A percentile compares a stretch with the other conserved stretches of the same genome.
phyloP scores from a whole-genome alignment of 1,140 invertebrate species.

The Phortica variegata region DNA sequence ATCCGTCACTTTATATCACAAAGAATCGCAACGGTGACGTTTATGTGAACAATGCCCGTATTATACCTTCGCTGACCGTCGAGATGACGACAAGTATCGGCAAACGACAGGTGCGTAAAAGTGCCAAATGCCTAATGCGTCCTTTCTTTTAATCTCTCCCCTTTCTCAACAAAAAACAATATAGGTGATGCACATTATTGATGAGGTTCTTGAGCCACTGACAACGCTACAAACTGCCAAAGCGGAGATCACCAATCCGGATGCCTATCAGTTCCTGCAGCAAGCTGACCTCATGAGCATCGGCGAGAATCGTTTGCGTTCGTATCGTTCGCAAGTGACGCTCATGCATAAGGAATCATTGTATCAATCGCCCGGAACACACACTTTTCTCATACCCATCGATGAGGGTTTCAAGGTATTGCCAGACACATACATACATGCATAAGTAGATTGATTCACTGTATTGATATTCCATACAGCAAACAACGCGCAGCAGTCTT shows the following conservation, averaged over 20 bases:
- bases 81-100: conserved; percentile 61
- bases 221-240: conserved; percentile 62
- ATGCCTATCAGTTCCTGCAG: conserved; percentile 75
- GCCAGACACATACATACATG: neutral
- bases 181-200: conserved; percentile 79
- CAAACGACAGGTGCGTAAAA: conserved; percentile 67
- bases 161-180: conserved; percentile 9
- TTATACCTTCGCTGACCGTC: conserved; percentile 69
- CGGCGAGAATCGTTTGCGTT: conserved; percentile 66
- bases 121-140: neutral
- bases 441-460: neutral
- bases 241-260: conserved; percentile 71
- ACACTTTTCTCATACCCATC: conserved; percentile 88
- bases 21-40: conserved; percentile 67
- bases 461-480: conserved; percentile 58
- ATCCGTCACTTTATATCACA: conserved; percentile 79
- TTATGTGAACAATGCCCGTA: conserved; percentile 79
- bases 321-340: conserved; percentile 73
- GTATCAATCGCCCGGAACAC: conserved; percentile 73
- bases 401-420: conserved; percentile 82
- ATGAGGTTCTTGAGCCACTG: conserved; percentile 76
- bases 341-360: conserved; percentile 70
- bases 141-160: neutral
- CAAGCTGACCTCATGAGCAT: conserved; percentile 73
- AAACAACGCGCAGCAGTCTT: conserved; percentile 57